Conservation (phyloP, 2,113 vertebrate species). For the Hassar affinis region DNA sequence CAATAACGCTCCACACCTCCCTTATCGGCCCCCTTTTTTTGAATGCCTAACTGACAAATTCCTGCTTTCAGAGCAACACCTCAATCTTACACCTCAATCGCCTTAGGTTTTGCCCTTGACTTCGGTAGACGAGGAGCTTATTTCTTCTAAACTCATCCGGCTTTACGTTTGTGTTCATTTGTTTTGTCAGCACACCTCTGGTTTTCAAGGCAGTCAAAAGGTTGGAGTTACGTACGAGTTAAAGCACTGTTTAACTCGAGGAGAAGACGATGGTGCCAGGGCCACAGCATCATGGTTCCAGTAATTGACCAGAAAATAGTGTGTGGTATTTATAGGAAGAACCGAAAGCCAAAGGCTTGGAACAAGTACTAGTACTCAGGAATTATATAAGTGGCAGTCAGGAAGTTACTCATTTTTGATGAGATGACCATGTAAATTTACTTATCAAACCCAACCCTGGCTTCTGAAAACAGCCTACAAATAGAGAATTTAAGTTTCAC, state of each 20-base stretch:
- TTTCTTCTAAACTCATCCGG: neutral
- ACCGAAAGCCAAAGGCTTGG: neutral
- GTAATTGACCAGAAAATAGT: neutral
- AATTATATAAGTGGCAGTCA: neutral
- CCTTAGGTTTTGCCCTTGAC: neutral
- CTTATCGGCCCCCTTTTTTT: neutral
- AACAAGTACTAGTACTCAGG: neutral
- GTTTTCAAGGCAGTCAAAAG: neutral
- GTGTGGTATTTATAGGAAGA: neutral
- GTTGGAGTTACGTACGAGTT: neutral
- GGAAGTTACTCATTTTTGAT: neutral
- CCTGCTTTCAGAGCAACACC: neutral
- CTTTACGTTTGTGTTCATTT: neutral
- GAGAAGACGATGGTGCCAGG: neutral
- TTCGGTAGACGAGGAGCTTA: neutral
- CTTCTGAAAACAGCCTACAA: neutral
- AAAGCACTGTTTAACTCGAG: neutral
- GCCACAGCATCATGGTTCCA: neutral
- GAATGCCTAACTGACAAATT: neutral
- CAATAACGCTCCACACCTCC: constrained; percentile 31
- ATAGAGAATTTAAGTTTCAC: neutral
- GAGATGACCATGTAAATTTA: neutral
- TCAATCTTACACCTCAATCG: neutral
- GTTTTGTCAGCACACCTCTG: neutral
- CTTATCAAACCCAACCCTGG: neutral